Percentiles rank a stretch among this genome's conserved stretches.
Conservation (phyloP, 2,888 invertebrate species). For the Lithophane semibrunnea region DNA sequence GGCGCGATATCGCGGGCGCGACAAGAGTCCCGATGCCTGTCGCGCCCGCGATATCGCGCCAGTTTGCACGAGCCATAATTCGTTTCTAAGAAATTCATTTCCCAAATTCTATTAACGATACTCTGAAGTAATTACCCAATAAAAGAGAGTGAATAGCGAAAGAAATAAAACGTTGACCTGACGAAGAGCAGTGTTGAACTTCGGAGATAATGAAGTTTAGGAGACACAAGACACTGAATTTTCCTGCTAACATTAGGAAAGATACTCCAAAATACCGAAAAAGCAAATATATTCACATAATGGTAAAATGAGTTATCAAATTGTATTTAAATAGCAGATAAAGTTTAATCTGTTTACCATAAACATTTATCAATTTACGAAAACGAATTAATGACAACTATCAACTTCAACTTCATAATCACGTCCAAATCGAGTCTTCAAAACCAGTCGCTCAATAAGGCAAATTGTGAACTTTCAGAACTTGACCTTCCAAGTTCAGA, state of each 20-base stretch:
- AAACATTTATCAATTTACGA: slow-evolving; percentile 22
- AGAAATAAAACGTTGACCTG: slow-evolving; percentile 24
- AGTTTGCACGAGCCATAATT: background rate
- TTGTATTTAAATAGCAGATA: background rate
- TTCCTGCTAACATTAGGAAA: background rate
- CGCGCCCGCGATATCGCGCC: too few species aligned
- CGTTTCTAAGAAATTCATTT: slow-evolving; percentile 7
- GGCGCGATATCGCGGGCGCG: too few species aligned
- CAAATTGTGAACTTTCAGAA: slow-evolving; percentile 81
- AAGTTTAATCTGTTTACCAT: slow-evolving; percentile 9
- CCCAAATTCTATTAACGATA: slow-evolving; percentile 30
- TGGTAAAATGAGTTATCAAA: background rate
- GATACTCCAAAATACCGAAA: background rate
- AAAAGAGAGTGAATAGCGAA: slow-evolving; percentile 37
- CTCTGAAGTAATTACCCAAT: slow-evolving; percentile 20
- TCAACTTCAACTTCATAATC: slow-evolving; percentile 46
- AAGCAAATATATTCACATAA: background rate
- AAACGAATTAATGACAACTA: slow-evolving; percentile 38
- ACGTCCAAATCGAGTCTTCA: slow-evolving; percentile 70
- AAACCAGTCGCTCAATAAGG: slow-evolving; percentile 77
- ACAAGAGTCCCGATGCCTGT: too few species aligned
- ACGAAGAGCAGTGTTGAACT: slow-evolving; percentile 63
- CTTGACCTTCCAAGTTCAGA: slow-evolving; percentile 88
- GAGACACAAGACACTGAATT: background rate
- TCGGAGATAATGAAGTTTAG: slow-evolving; percentile 18